Conservation (phyloP, 1,140 invertebrate species). For the Pantala flavescens region DNA sequence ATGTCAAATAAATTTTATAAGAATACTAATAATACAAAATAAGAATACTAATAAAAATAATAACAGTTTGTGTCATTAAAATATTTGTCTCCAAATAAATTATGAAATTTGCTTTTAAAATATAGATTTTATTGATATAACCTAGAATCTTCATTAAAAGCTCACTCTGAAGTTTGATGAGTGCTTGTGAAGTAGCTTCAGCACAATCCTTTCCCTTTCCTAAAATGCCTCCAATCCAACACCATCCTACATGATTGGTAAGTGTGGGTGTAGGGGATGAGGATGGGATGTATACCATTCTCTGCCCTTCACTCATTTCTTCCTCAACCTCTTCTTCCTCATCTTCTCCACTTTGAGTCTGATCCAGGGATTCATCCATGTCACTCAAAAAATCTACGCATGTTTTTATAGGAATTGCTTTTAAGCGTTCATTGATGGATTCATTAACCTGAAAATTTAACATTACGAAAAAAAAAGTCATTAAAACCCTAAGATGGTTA, state of each 20-base stretch:
- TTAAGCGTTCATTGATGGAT: constrained; percentile 37
- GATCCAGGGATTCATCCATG: constrained; percentile 40
- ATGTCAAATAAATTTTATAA: too few species aligned
- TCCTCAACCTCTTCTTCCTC: constrained; percentile 30
- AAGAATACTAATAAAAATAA: too few species aligned
- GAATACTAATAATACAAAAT: too few species aligned
- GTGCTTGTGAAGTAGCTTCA: constrained; percentile 47
- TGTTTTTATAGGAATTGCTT: constrained; percentile 41
- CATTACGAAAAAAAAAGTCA: too few species aligned
- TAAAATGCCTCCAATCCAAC: constrained; percentile 66
- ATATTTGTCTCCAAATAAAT: too few species aligned
- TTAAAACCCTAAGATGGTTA: too few species aligned
- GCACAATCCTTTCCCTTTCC: constrained; percentile 43
- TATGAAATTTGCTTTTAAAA: too few species aligned
- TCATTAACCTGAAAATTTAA: neutral
- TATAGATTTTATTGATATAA: too few species aligned
- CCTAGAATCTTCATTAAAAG: too few species aligned
- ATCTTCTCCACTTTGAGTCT: constrained; percentile 38
- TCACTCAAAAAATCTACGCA: constrained; percentile 46
- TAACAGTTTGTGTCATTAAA: too few species aligned
- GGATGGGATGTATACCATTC: constrained; percentile 34
- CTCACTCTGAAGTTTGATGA: constrained; percentile 62
- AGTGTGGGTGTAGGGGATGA: constrained; percentile 32
- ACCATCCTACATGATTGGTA: constrained; percentile 61
- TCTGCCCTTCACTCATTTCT: neutral